Conservation (phyloP, 2,797 vertebrate genomes). For the Lepidocolaptes lacrymiger region DNA sequence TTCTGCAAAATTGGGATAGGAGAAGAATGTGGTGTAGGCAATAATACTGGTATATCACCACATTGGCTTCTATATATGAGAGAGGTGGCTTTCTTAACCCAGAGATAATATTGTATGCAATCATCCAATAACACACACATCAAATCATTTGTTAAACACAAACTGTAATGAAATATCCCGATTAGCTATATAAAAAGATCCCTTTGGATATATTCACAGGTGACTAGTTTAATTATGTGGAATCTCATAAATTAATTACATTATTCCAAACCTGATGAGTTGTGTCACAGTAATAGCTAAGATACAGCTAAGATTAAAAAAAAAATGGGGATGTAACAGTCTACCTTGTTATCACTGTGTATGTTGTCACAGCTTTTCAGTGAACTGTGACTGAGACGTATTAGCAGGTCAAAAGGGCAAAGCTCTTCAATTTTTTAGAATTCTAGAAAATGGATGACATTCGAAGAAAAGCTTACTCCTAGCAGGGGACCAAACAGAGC, state of each 20-base stretch:
- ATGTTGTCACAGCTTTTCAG: slow-evolving; percentile 50
- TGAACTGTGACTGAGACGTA: slow-evolving; percentile 59
- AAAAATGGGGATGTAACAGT: slow-evolving; percentile 20
- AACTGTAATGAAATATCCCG: not conserved
- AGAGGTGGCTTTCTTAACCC: not conserved
- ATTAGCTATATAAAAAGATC: not conserved
- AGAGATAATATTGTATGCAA: not conserved
- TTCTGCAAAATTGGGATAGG: not conserved
- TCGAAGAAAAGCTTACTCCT: slow-evolving; percentile 60
- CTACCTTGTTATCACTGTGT: slow-evolving; percentile 57
- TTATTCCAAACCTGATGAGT: slow-evolving; percentile 32
- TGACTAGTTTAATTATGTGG: slow-evolving; percentile 2
- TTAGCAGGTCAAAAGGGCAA: slow-evolving; percentile 65
- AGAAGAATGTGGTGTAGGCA: not conserved
- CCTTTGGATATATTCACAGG: not conserved
- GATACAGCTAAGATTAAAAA: slow-evolving; percentile 36
- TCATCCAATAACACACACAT: not conserved
- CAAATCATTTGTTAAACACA: not conserved
- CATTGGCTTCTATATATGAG: not conserved
- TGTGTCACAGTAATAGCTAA: slow-evolving; percentile 29
- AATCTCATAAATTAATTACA: slow-evolving; percentile 32
- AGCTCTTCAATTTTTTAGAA: slow-evolving; percentile 63
- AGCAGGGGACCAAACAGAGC: slow-evolving; percentile 40
- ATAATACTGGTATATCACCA: not conserved
- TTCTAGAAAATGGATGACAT: slow-evolving; percentile 63